A percentile compares a stretch with the other conserved stretches of the same genome.
These are phyloP conservation scores for Gracilinanus agilis DNA, from an alignment of 2,113 vertebrate species.

Conservation along the genomic window DNA sequence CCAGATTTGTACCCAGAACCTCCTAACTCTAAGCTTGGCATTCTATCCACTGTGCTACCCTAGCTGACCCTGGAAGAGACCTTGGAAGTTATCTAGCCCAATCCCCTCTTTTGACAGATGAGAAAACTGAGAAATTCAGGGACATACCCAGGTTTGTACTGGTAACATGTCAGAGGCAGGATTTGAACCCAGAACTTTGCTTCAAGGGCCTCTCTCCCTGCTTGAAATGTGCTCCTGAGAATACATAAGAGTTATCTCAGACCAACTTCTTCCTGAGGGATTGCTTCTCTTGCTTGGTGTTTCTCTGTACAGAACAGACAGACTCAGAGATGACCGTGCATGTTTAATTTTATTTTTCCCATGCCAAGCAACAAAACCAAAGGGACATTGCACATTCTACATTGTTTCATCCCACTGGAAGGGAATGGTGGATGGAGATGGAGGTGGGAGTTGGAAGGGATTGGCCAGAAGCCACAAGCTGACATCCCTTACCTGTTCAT, in stretches of 20 bases:
- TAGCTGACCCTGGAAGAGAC: neutral
- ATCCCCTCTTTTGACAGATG: neutral
- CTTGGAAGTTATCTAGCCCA: neutral
- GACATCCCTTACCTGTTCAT: constrained; percentile 44
- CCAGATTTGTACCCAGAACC: too few species aligned
- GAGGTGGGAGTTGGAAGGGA: neutral
- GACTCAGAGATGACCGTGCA: constrained; percentile 83
- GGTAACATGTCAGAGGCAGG: neutral
- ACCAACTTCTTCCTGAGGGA: neutral
- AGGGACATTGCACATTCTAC: constrained; percentile 80
- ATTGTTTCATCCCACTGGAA: constrained; percentile 75
- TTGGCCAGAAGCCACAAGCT: constrained; percentile 16
- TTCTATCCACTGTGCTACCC: too few species aligned
- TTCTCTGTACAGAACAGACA: constrained; percentile 69
- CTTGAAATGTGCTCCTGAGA: neutral
- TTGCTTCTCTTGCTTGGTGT: neutral
- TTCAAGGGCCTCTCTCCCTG: neutral
- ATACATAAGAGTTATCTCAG: neutral
- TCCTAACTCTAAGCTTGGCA: too few species aligned
- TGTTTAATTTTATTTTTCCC: constrained; percentile 95
- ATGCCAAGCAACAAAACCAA: constrained; percentile 92
- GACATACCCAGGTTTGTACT: neutral
- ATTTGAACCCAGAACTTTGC: neutral
- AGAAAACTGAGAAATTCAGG: neutral
- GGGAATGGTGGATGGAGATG: constrained; percentile 50